Evolutionary conservation across 2,113 vertebrate species (phyloP), one percentile per base, ranked within the genome.

Genomic region (Entomyzon cyanotis): DNA sequence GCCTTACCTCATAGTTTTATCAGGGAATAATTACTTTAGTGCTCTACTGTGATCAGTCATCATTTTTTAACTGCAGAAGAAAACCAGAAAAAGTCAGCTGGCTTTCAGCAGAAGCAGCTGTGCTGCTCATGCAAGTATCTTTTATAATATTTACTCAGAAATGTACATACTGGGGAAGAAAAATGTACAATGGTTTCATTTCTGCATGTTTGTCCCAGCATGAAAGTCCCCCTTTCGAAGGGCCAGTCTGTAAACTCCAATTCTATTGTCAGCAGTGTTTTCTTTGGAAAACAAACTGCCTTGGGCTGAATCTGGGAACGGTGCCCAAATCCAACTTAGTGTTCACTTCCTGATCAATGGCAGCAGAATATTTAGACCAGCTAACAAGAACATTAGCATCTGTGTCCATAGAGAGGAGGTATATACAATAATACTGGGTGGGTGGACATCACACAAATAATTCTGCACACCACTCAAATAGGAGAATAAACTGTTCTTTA

Each of bases 111-210:
- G 84, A 63, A 33, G 20, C 15, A 39, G 16, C 11, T 69, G 46
- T 65, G 70, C 56, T 59, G 68, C 56, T 92, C 77, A 77, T 84
- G 44, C 41, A 77, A 37, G 37, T 37, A 37, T 37, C 37, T 37
- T 37, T 37, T 91, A 90, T 76, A 92, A 96, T 91, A 96, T 94
- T 96, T 89, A 83, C 74, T 71, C 56, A 90, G 79, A 93, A 94
- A 96, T 71, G 87, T 89, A 95, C 46, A 9, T 75, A 94, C 68
- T 90, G 86, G 90, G 87, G 86, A 86, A 89, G 82, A 68, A 93
- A 93, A 94, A 90, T 20, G 31, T 65, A 64, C 86, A 81, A 94
- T 91, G 76, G 92, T 95, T 94, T 94, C 41, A 0, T 93, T 96
- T 94, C 92, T 92, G 44, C 60, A 41, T 94, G 95, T 96, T 96